These are phyloP conservation scores for Halocynthia aurantium DNA, from an alignment of 23 tunicate species.

Conservation along the genomic window DNA sequence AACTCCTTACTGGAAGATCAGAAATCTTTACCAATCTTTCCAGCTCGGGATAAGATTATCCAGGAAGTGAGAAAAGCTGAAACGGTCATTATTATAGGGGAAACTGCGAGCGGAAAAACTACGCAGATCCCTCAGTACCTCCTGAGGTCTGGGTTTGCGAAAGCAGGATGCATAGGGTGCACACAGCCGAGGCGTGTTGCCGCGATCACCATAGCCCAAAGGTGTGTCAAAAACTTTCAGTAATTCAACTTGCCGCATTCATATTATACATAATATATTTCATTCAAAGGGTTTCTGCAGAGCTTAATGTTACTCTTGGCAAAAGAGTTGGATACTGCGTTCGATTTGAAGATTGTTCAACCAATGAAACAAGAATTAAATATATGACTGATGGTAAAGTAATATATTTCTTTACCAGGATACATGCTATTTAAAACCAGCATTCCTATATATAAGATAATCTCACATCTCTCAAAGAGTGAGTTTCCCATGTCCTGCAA, in stretches of 20 bases:
- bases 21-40: constrained; percentile 44
- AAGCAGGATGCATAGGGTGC: constrained; percentile 70
- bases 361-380: constrained; percentile 57
- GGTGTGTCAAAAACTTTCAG: not conserved
- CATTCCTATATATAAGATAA: too few relatives aligned
- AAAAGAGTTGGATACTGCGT: constrained; percentile 77
- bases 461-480: too few relatives aligned
- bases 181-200: constrained; percentile 95
- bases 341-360: constrained; percentile 82
- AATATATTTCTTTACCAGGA: not conserved
- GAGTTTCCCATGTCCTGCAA: too few relatives aligned
- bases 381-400: constrained; percentile 88
- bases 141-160: constrained; percentile 26
- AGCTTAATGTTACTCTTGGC: constrained; percentile 48
- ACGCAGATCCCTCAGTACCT: constrained; percentile 90
- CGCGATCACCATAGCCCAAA: constrained; percentile 84
- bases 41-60: constrained; percentile 44
- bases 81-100: constrained; percentile 64
- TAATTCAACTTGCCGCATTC: not conserved
- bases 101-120: constrained; percentile 96
- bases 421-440: too few relatives aligned
- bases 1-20: constrained; percentile 11
- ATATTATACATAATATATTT: not conserved
- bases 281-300: constrained; percentile 49
- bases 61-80: constrained; percentile 45